Evolutionary conservation across 2,797 vertebrate species (phyloP), one percentile per base, ranked within the genome.

Genomic region (Siniperca obscura): DNA sequence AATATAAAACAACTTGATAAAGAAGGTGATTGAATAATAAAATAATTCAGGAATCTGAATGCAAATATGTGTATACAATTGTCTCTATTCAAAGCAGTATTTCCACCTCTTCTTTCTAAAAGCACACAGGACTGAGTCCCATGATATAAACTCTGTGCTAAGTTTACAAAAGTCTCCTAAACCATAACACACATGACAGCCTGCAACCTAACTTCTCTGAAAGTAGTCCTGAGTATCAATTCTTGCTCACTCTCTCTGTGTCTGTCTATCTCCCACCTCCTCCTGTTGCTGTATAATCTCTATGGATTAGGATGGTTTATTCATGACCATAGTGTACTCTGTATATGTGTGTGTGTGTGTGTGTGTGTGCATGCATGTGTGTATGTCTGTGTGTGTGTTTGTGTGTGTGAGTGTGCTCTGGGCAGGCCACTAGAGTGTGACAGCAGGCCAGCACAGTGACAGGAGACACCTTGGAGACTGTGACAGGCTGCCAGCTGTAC

Each of bases 381-480:
- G 66, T 64, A 16, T 70, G 48, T 76, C 13, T 80, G 64, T 69
- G 46, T 62, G 65, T 62, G 65, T 87, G 79, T 75, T 42, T 72
- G 50, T 84, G 77, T 89, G 66, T 81, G 76, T 66, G 76, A 86
- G 85, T 56, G 81, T 7, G 81, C 87, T 92, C 89, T 90, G 90
- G 93, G 92, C 93, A 93, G 93, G 91, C 93, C 94, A 94, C 93
- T 94, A 94, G 94, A 94, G 94, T 95, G 93, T 94, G 94, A 95
- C 93, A 95, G 93, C 93, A 93, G 94, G 93, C 94, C 92, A 94
- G 93, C 92, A 90, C 92, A 90, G 91, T 95, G 94, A 95, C 94
- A 95, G 92, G 94, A 94, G 94, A 95, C 94, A 95, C 93, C 94
- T 94, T 95, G 92, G 94, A 94, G 93, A 94, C 92, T 92, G 92